phyloP scores from a whole-genome alignment of 2,888 invertebrate species.

The Eugnorisma glareosa region DNA sequence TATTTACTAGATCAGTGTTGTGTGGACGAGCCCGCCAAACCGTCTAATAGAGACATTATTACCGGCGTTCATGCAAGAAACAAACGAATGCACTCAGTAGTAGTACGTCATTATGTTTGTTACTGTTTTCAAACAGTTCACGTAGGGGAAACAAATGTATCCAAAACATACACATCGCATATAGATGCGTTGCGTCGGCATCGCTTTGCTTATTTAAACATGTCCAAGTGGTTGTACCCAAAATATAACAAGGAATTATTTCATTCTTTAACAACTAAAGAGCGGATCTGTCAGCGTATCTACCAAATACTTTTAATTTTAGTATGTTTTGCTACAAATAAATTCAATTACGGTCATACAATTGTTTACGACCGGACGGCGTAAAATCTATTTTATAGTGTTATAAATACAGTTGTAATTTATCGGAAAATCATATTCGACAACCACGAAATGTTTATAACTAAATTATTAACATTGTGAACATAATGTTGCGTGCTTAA shows the following conservation, averaged over 20 bases:
- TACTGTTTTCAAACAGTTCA: constrained; percentile 55
- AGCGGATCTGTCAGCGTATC: constrained; percentile 15
- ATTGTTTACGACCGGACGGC: constrained; percentile 72
- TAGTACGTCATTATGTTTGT: constrained; percentile 57
- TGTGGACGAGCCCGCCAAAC: constrained; percentile 12
- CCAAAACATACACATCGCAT: constrained; percentile 49
- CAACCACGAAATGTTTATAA: constrained; percentile 67
- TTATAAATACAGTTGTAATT: constrained; percentile 70
- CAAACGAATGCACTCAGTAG: constrained; percentile 26
- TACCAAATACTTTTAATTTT: constrained; percentile 35
- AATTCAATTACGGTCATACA: constrained; percentile 69
- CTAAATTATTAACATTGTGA: constrained; percentile 63
- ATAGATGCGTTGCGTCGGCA: constrained; percentile 28
- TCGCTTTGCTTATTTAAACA: constrained; percentile 52
- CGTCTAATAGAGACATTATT: constrained; percentile 36
- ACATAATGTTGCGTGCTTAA: constrained; percentile 53
- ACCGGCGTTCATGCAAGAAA: constrained; percentile 25
- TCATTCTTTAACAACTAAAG: constrained; percentile 19
- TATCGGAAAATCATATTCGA: constrained; percentile 69
- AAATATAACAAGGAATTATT: constrained; percentile 42
- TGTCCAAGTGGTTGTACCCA: constrained; percentile 32
- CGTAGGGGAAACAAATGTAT: constrained; percentile 57
- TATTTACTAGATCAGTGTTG: constrained; percentile 16
- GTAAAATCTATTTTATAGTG: constrained; percentile 74
- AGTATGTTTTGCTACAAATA: constrained; percentile 58